Evolutionary conservation across 2,113 vertebrate genomes (phyloP), one percentile per base, ranked within the genome.

Genomic region (Calonectris borealis): DNA sequence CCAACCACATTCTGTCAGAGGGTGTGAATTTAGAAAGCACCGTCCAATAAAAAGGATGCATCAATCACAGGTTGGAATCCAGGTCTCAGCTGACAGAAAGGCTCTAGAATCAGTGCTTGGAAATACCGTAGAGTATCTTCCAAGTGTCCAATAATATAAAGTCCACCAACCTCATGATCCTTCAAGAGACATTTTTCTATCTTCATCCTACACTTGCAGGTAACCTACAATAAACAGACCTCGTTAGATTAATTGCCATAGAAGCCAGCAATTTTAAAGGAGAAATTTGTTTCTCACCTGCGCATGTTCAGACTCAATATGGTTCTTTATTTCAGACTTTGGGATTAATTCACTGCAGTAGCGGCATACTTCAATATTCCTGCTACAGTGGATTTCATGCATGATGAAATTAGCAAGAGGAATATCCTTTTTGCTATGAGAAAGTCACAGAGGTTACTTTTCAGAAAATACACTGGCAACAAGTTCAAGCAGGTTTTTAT

Each of bases 311-410:
- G 98, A 93, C 36, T 99, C 98, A 88, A 99, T 90, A 83, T 99
- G 99, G 27, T 96, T 97, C 87, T 98, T 97, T 96, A 99, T 98
- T 31, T 99, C 99, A 11, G 98, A 96, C 19, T 98, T 99, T 3
- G 99, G 99, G 83, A 99, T 92, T 3, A 98, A 98, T 65, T 99
- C 99, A n/a, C 98, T 98, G 98, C 99, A 99, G 76, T 98, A 64
- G 14, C 97, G 97, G 70, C 99, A 99, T 3, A 99, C 94, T 36
- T 98, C 98, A 7, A 99, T 99, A 61, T 99, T 99, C 79, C 99
- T 98, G 32, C 98, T 97, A 86, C 99, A 99, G 98, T 99, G 99
- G 95, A 99, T 99, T 96, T 99, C 99, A 25, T 99, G 99, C 60
- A 99, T 99, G 44, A 99, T 99, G 92, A 99, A 99, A 85, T 99